Conservation (phyloP, 1,140 invertebrate genomes). For the Scaptomyza pallida region DNA sequence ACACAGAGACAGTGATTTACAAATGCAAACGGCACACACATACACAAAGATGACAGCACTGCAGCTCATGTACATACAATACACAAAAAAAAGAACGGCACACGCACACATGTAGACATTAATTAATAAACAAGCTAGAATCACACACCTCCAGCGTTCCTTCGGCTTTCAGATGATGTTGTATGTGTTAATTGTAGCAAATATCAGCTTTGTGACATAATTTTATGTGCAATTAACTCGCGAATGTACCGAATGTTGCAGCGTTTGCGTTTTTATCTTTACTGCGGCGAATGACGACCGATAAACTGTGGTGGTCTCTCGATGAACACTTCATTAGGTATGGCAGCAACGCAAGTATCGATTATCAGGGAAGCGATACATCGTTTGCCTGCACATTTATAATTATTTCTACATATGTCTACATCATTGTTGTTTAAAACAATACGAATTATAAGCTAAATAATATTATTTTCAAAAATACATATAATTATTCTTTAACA, state of each 20-base stretch:
- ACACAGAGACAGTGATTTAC: slow-evolving; percentile 14
- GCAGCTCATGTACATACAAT: slow-evolving; percentile 16
- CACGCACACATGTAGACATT: slow-evolving; percentile 40
- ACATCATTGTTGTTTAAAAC: neutral
- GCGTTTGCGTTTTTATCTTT: slow-evolving; percentile 52
- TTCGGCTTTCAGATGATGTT: slow-evolving; percentile 24
- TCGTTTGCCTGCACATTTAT: neutral
- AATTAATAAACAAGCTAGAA: slow-evolving; percentile 51
- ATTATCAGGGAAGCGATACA: neutral
- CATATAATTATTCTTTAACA: neutral
- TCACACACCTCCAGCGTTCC: slow-evolving; percentile 41
- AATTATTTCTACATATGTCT: neutral
- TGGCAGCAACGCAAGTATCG: slow-evolving; percentile 12
- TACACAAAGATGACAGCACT: slow-evolving; percentile 31
- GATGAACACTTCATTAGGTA: neutral
- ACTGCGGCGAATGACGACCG: slow-evolving; percentile 27
- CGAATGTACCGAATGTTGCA: slow-evolving; percentile 37
- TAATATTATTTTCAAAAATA: neutral
- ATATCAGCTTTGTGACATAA: slow-evolving; percentile 57
- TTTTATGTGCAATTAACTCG: slow-evolving; percentile 45
- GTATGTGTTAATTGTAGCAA: slow-evolving; percentile 31
- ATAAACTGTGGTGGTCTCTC: slow-evolving; percentile 24
- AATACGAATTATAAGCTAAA: neutral
- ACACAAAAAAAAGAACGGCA: slow-evolving; percentile 24
- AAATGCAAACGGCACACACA: slow-evolving; percentile 40